Evolutionary conservation across 2,113 vertebrate genomes (phyloP), one percentile per base, ranked within the genome.

Genomic region (Neogobius melanostomus): DNA sequence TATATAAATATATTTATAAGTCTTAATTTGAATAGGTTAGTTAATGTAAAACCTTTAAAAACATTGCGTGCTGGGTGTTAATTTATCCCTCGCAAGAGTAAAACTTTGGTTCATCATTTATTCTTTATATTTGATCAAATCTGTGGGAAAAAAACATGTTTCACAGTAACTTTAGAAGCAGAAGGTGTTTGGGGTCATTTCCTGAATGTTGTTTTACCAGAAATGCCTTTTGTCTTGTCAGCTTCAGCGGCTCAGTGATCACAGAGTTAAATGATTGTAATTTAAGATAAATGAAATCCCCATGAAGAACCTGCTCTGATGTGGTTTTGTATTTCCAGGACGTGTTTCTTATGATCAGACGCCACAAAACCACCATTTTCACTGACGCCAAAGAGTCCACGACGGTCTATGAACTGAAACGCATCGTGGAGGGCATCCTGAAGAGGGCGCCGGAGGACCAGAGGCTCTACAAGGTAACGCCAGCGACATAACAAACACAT

Each of bases 351-450:
- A 97, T 96, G 95, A 97, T 97, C 82, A 89, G 95, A 76, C 94
- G 93, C 87, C 93, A 94, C 81, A 96, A 96, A 91, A 94, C 95
- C 28, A 96, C 95, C 82, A 95, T 97, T 85, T 97, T 97, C 88
- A 96, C 95, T 5, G 95, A 97, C 54, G 95, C 95, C 75, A 96
- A 96, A 91, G 95, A 96, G 72, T 95, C 94, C 16, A 96, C 95
- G 68, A 96, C 95, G 1, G 94, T 96, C 56, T 95, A 94, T 11
- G 95, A 97, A 72, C 89, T 97, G 69, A 96, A 97, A 83, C 93
- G 93, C 80, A 95, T 97, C 36, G 95, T 97, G 46, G 95, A 95
- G 79, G 95, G 95, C 1, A 95, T 97, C 77, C 90, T 97, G 65
- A 96, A 96, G 90, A 93, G 92, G 83, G 87, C 93, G 14, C 95